Evolutionary conservation across 2,113 vertebrate species (phyloP), one percentile per base, ranked within the genome.

Genomic region (Nothobranchius furzeri): DNA sequence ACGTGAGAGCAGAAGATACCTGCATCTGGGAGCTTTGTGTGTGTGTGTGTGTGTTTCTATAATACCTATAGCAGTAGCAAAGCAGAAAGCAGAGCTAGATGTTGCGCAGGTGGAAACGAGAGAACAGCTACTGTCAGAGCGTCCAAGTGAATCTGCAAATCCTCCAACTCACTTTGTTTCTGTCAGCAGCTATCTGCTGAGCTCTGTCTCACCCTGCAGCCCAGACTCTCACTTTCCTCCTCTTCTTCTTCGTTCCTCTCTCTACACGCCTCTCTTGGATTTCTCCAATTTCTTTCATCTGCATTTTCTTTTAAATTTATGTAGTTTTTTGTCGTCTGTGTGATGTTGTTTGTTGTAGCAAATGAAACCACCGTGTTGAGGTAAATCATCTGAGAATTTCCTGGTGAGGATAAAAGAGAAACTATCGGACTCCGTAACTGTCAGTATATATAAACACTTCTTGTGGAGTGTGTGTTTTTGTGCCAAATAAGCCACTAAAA

Each of bases 101-200:
- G 86, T 83, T 88, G 83, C 73, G 75, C 86, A 89, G 87, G 88
- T 91, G 87, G 85, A 89, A 90, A 89, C 20, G 59, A 78, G 84
- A 88, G 82, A 87, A 78, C 73, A 78, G 71, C 65, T 72, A 40
- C 77, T 62, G 67, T 66, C 54, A 82, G 71, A 81, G 68, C 8
- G 25, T 72, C 82, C 64, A 76, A 78, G 64, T 55, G 76, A 68
- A 73, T 79, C 87, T 89, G 87, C 72, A 62, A 68, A 70, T 59
- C 61, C 69, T 88, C 87, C 68, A 58, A 74, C 78, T 83, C 78
- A 63, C 81, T 76, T 67, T 67, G 68, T 58, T 60, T 50, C 57
- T 78, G 58, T 82, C 79, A 60, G 63, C 51, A 35, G 37, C 64
- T 30, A n/a, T 75, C 64, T 17, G 6, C 54, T 25, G 15, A 25